Percentiles rank a stretch among this genome's conserved stretches.
Evolutionary conservation across 2,113 vertebrate genomes (phyloP).

Genomic region (Pachypanchax playfairii): DNA sequence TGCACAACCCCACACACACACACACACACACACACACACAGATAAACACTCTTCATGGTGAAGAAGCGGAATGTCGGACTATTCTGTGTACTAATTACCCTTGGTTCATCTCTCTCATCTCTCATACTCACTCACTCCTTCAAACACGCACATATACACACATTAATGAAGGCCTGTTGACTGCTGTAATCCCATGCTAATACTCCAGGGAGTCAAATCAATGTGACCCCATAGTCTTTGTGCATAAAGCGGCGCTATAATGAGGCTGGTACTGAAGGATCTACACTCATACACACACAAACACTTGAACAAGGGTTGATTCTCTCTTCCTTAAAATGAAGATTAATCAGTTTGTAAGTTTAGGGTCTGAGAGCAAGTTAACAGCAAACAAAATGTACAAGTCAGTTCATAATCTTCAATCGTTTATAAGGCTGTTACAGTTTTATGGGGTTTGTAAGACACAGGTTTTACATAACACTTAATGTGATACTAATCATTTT

Average conservation of each 20-base stretch:
- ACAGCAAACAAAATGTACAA: slow-evolving; percentile 6
- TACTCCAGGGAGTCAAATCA: slow-evolving; percentile 79
- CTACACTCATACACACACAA: slow-evolving; percentile 19
- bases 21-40: slow-evolving; percentile 28
- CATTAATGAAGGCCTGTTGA: slow-evolving; percentile 81
- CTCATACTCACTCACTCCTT: slow-evolving; percentile 46
- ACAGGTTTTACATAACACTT: too few relatives aligned
- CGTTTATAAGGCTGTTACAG: too few relatives aligned
- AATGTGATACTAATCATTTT: too few relatives aligned
- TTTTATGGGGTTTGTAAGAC: too few relatives aligned
- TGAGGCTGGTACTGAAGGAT: slow-evolving; percentile 64
- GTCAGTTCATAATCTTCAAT: slow-evolving; percentile 8
- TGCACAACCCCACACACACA: slow-evolving; percentile 13
- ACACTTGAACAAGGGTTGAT: slow-evolving; percentile 43
- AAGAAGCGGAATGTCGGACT: slow-evolving; percentile 57
- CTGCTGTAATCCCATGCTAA: slow-evolving; percentile 79
- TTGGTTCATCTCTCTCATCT: slow-evolving; percentile 72
- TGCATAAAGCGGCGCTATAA: slow-evolving; percentile 71
- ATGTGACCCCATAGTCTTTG: slow-evolving; percentile 76
- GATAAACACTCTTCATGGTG: slow-evolving; percentile 36
- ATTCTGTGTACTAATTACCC: slow-evolving; percentile 76
- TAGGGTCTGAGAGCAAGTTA: slow-evolving; percentile 31
- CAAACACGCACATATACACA: slow-evolving; percentile 55
- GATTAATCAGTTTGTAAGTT: slow-evolving; percentile 52
- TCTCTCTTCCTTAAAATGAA: slow-evolving; percentile 39